Base-by-base conservation (phyloP, 2,888 invertebrate species). In the Dryadula phaetusa region DNA sequence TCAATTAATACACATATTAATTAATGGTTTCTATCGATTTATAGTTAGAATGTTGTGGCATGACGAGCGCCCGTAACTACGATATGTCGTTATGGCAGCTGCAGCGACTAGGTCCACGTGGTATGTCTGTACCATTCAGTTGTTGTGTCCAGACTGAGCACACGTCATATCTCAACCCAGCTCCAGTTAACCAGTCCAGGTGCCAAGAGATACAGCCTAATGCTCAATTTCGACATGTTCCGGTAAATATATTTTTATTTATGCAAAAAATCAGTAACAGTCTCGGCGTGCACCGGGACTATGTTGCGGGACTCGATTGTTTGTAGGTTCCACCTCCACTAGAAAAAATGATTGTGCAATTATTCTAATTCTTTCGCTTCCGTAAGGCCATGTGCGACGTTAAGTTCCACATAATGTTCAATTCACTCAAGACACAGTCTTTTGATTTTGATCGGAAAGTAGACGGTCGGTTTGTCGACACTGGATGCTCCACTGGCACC, bases 21-120 rank as follows among this genome's bases (percentile, higher is more conserved):
- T 8, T 34, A 53, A 18, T 34, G 3, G 20, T 20, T 53, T 46
- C 4, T 20, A 32, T 53, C 20, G 28, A 42, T 5, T 77, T 90
- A 28, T 83, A 96, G 96, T 95, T 97, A 81, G 93, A 95, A 66
- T 97, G 97, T 79, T 97, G 97, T 82, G 97, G 97, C 28, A 95
- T 97, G 84, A 94, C 94, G 56, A 95, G 95, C 75, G 95, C 96
- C 7, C 94, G 94, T 69, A 97, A 97, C 91, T 97, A 96, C 85
- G 96, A 96, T 78, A 95, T 95, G 74, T 96, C 97, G 0, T 87
- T 95, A 79, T 97, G 97, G 97, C 94, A 96, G 72, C 87, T 97
- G 58, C 95, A 96, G 77, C 94, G 96, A 71, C 93, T 96, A 47
- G 96, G 96, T 0, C 95, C 96, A 71, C 93, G 95, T 67, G 95